Base-by-base conservation (phyloP, 2,797 vertebrate genomes). In the Tympanoctomys barrerae region DNA sequence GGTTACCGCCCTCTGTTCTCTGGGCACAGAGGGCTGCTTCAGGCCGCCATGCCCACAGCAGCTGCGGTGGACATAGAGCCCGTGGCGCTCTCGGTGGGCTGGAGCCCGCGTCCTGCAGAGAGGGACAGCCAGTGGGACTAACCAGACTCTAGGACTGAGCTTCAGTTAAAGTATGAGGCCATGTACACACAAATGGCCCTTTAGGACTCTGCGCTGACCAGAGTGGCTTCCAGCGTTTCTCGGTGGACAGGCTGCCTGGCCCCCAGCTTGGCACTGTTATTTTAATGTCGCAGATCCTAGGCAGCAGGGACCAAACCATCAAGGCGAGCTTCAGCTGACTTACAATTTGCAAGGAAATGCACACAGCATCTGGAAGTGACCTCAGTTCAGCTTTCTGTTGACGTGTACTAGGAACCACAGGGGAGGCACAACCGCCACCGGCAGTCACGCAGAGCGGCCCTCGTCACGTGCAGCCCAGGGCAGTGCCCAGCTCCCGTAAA, bases 321-420 rank as follows among this genome's bases (percentile, higher is more conserved):
- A 77, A 90, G 96, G 83, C 59, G 54, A 95, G 95, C 97, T 97
- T 95, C 92, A 46, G 96, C 91, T 96, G 83, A 85, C n/a, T 94
- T 95, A 90, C 97, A 95, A 97, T 94, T 33, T 61, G 54, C 90
- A 92, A 83, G n/a, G 33, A 89, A 93, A 94, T 92, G 90, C 96
- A 98, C 97, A 97, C 91, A 83, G 97, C 97, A 98, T 97, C 97
- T 98, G 98, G 98, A 98, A 98, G 64, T 92, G 96, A 98, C 97
- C 95, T 94, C 92, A 87, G 90, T 91, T 97, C 68, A 83, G 89
- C 71, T 84, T 84, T 89, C 87, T n/a, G 57, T 4, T 52, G 85
- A 97, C 93, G 87, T 90, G 86, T 95, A 95, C 97, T 96, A 96
- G 94, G 96, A 96, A 97, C 88, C 85, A 98, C 95, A 91, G 94